Percentiles rank a stretch among this genome's conserved stretches.
Evolutionary conservation across 2,797 vertebrate species (phyloP).

Genomic region (Melanotaenia boesemani): DNA sequence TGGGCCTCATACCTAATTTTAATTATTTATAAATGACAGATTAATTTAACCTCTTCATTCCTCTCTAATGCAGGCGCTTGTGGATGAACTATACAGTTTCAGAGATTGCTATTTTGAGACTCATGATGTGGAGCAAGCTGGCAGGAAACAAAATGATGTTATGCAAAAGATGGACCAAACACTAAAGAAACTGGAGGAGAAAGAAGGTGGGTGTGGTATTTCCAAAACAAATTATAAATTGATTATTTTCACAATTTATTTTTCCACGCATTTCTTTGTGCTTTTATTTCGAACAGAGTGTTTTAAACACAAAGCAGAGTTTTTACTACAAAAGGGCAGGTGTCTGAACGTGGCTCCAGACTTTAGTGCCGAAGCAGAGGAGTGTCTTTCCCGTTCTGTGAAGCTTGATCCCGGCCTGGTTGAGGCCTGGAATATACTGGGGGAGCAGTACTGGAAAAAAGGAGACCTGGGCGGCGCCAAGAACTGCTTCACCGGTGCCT

Average conservation of each 20-base stretch:
- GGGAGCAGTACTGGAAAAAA: constrained; percentile 95
- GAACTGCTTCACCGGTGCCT: constrained; percentile 91
- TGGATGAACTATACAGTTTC: constrained; percentile 88
- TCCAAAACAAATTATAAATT: background rate
- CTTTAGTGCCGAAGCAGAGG: constrained; percentile 85
- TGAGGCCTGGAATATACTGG: constrained; percentile 92
- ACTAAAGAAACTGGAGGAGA: constrained; percentile 84
- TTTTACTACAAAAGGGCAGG: constrained; percentile 88
- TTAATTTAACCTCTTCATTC: background rate
- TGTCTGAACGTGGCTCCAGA: constrained; percentile 86
- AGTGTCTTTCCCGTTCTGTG: constrained; percentile 89
- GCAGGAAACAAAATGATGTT: constrained; percentile 86
- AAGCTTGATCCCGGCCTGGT: constrained; percentile 91
- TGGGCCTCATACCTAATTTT: background rate
- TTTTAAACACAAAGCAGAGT: constrained; percentile 83
- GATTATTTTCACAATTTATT: background rate
- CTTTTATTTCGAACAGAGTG: constrained; percentile 69
- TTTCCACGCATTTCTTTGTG: background rate
- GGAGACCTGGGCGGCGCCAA: constrained; percentile 88
- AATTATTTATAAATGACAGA: background rate
- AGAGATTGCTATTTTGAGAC: constrained; percentile 91
- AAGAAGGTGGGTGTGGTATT: constrained; percentile 76
- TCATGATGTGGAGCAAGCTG: constrained; percentile 86
- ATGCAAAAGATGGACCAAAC: constrained; percentile 83
- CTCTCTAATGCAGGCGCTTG: constrained; percentile 81